These are phyloP conservation scores for Cataglyphis livida DNA, from an alignment of 2,888 invertebrate species.

Conservation along the genomic window DNA sequence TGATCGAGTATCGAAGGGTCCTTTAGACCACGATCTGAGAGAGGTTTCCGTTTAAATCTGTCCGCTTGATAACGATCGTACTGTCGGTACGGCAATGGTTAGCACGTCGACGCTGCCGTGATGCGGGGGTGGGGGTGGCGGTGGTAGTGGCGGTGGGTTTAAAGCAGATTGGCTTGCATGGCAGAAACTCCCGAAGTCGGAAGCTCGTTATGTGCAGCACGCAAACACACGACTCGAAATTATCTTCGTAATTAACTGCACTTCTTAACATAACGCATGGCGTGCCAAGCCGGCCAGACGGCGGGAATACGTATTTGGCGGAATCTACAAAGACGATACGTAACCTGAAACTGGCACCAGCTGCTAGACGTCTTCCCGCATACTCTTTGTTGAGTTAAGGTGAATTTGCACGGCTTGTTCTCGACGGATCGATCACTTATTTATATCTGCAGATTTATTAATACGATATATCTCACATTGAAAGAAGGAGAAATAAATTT, in stretches of 20 bases:
- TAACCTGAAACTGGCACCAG: conserved; percentile 83
- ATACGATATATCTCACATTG: background rate
- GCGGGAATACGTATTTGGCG: conserved; percentile 79
- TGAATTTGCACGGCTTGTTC: conserved; percentile 9
- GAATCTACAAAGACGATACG: conserved; percentile 82
- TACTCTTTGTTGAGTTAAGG: conserved; percentile 8
- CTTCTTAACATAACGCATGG: conserved; percentile 85
- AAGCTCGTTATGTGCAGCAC: conserved; percentile 84
- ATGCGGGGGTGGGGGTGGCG: conserved; percentile 23
- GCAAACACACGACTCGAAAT: conserved; percentile 84
- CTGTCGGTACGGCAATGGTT: conserved; percentile 57
- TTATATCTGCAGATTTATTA: background rate
- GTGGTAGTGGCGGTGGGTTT: conserved; percentile 64
- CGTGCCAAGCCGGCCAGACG: conserved; percentile 83
- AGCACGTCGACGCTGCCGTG: conserved; percentile 51
- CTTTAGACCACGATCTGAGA: conserved; percentile 48
- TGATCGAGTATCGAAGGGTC: conserved; percentile 13
- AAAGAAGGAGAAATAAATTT: background rate
- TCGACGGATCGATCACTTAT: conserved; percentile 7
- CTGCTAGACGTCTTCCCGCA: conserved; percentile 71
- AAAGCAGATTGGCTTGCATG: conserved; percentile 81
- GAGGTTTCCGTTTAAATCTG: conserved; percentile 69
- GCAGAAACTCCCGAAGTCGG: conserved; percentile 78
- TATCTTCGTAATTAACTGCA: conserved; percentile 86
- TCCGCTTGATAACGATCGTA: conserved; percentile 72